phyloP scores from a whole-genome alignment of 2,888 invertebrate genomes.

The Ophioninae sp. region DNA sequence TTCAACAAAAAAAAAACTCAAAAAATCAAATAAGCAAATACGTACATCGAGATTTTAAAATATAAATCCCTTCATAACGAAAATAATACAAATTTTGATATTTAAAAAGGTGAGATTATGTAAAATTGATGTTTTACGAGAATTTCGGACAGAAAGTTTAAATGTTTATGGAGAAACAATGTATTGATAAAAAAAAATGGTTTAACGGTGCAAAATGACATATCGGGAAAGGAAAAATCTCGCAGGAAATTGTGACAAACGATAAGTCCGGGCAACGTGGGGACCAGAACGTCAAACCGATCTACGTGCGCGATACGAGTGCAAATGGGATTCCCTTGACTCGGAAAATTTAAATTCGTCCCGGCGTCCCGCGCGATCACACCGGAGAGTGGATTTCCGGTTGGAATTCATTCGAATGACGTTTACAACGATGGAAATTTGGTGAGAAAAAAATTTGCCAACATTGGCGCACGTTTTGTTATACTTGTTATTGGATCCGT shows the following conservation, averaged over 20 bases:
- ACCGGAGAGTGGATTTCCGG: background rate
- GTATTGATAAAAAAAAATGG: no score
- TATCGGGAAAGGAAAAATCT: background rate
- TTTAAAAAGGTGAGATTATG: no score
- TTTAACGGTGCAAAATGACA: background rate
- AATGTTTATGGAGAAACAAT: no score
- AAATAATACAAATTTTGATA: no score
- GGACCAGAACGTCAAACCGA: background rate
- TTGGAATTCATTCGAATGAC: background rate
- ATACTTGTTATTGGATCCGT: background rate
- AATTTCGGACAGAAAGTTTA: no score
- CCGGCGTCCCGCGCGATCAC: conserved; percentile 1
- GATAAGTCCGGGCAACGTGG: background rate
- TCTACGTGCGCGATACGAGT: conserved; percentile 11
- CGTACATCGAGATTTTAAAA: no score
- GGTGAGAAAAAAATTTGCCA: background rate
- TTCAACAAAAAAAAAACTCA: no score
- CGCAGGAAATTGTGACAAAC: conserved; percentile 5
- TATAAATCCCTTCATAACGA: no score
- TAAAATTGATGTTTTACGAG: no score
- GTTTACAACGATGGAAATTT: background rate
- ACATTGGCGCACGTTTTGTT: background rate
- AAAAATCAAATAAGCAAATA: no score
- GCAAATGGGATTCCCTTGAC: conserved; percentile 51
- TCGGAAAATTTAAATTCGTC: conserved; percentile 54